phyloP scores from a whole-genome alignment of 2,797 vertebrate genomes.

The Pyrocephalus nanus region DNA sequence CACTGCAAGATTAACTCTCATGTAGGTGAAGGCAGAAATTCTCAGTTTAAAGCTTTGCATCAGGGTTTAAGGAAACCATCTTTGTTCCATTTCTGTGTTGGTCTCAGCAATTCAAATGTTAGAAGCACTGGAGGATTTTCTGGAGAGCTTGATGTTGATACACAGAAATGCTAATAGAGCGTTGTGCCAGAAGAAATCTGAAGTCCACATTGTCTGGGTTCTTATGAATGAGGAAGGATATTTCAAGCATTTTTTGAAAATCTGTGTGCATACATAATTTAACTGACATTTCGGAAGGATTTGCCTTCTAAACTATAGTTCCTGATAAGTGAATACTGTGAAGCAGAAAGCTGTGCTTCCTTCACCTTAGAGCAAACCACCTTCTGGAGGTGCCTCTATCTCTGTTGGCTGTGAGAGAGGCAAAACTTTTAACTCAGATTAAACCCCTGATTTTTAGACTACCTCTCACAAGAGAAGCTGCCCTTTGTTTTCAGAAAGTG shows the following conservation, averaged over 20 bases:
- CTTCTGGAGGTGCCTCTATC: not conserved
- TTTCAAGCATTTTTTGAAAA: not conserved
- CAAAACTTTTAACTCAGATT: not conserved
- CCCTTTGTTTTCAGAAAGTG: not conserved
- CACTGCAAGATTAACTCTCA: not conserved
- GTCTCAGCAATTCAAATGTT: not conserved
- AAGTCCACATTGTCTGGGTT: not conserved
- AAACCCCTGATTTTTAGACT: not conserved
- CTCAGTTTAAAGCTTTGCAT: not conserved
- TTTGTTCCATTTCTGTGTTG: not conserved
- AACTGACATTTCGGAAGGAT: not conserved
- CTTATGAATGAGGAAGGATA: not conserved
- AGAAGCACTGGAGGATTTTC: not conserved
- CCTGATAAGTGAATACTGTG: not conserved
- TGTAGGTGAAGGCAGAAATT: not conserved
- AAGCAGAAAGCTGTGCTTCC: not conserved
- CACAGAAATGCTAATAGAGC: not conserved
- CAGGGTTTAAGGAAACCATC: not conserved
- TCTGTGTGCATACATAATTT: not conserved
- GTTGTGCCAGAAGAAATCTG: not conserved
- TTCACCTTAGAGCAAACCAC: not conserved
- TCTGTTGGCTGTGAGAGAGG: not conserved
- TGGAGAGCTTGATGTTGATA: not conserved
- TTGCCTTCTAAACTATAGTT: not conserved
- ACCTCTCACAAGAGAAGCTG: not conserved